Conservation (phyloP, 2,797 vertebrate genomes). For the Etheostoma perlongum region DNA sequence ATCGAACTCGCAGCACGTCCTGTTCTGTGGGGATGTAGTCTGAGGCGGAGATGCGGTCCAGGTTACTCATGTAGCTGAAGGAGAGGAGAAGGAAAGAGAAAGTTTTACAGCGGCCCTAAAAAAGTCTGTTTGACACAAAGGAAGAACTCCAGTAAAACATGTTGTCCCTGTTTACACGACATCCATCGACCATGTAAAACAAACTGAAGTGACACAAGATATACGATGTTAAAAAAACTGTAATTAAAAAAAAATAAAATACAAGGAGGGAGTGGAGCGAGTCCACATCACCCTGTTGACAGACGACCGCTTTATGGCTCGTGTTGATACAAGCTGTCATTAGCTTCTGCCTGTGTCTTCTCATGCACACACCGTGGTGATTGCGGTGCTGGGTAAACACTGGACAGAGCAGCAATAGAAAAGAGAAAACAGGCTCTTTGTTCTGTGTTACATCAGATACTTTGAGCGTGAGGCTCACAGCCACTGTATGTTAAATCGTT, state of each 20-base stretch:
- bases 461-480: conserved; percentile 15
- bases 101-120: not conserved
- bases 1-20: conserved; percentile 95
- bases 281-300: conserved; percentile 45
- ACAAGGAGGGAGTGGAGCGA: conserved; percentile 26
- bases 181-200: conserved; percentile 7
- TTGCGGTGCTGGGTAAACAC: conserved; percentile 70
- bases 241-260: conserved; percentile 52
- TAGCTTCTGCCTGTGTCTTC: conserved; percentile 71
- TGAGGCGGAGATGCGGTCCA: conserved; percentile 91
- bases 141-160: conserved; percentile 7
- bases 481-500: not conserved
- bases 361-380: conserved; percentile 59
- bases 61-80: conserved; percentile 91
- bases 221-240: conserved; percentile 26
- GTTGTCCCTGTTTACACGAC: conserved; percentile 25
- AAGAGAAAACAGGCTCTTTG: conserved; percentile 49
- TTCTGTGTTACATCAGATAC: conserved; percentile 31
- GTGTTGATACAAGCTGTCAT: conserved; percentile 74
- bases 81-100: conserved; percentile 20
- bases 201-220: conserved; percentile 35
- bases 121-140: not conserved
- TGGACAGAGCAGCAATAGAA: conserved; percentile 34
- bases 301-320: conserved; percentile 63
- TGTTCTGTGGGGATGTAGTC: conserved; percentile 96